Percentiles rank a stretch among this genome's conserved stretches.
Conservation (phyloP, 2,888 invertebrate genomes). For the Lasioglossum zephyrum region DNA sequence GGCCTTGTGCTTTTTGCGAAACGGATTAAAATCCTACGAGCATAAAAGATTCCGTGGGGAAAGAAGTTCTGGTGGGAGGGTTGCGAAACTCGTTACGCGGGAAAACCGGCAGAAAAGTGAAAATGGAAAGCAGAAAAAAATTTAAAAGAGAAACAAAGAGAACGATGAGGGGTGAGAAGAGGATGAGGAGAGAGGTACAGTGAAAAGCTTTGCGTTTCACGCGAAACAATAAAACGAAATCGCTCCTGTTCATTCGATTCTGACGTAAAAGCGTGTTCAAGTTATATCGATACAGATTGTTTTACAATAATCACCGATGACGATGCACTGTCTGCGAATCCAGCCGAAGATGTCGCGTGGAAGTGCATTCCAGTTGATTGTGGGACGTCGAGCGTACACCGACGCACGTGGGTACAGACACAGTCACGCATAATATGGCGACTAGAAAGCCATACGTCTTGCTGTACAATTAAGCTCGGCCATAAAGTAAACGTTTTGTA, state of each 20-base stretch:
- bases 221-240: neutral
- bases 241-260: neutral
- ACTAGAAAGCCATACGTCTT: slow-evolving; percentile 57
- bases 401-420: neutral
- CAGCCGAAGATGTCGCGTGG: neutral
- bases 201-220: neutral
- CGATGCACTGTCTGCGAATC: neutral
- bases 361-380: slow-evolving; percentile 16
- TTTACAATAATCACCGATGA: neutral
- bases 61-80: neutral
- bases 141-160: neutral
- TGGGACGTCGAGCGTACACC: slow-evolving; percentile 22
- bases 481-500: slow-evolving; percentile 69
- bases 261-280: neutral
- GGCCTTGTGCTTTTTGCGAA: neutral
- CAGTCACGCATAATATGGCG: slow-evolving; percentile 53
- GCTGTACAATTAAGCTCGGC: slow-evolving; percentile 64
- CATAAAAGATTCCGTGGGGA: neutral
- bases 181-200: neutral
- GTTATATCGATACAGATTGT: neutral
- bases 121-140: neutral
- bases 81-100: neutral
- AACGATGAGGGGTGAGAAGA: no score
- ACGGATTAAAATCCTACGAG: slow-evolving; percentile 5
- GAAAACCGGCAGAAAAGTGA: neutral